phyloP scores from a whole-genome alignment of 2,113 vertebrate species.

The Neofelis nebulosa region DNA sequence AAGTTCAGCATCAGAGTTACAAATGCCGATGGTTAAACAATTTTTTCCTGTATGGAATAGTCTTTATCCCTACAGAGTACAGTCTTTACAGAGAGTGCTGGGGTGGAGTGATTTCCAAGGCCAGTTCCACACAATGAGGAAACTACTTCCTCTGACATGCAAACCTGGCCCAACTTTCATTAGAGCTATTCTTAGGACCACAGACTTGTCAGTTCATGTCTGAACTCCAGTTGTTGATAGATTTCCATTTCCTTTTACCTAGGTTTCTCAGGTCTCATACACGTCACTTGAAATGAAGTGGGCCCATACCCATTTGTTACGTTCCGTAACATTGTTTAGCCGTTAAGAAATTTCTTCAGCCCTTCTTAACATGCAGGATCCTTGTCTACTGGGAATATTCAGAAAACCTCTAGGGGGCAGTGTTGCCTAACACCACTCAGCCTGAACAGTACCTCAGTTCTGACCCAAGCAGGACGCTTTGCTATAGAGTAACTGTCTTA shows the following conservation, averaged over 20 bases:
- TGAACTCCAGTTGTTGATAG: background rate
- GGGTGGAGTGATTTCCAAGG: background rate
- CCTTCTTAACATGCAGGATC: background rate
- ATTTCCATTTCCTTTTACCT: background rate
- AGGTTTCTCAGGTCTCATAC: background rate
- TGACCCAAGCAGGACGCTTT: background rate
- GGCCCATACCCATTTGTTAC: background rate
- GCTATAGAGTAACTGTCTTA: background rate
- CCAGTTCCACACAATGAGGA: background rate
- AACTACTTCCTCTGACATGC: background rate
- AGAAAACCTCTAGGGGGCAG: conserved; percentile 63
- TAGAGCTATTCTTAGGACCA: background rate
- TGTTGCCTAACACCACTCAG: conserved; percentile 51
- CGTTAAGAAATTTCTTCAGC: background rate
- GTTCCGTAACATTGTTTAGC: background rate
- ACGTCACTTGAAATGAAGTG: background rate
- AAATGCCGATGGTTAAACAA: background rate
- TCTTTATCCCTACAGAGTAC: background rate
- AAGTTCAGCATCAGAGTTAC: background rate
- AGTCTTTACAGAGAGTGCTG: background rate
- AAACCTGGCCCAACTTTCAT: background rate
- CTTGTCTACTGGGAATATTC: conserved; percentile 51
- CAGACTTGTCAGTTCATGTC: rapidly evolving
- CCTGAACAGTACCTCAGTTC: background rate
- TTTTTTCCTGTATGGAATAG: background rate